These are phyloP conservation scores for Sinodicranocentrus sp. DNA, from an alignment of 2,888 invertebrate species.

Conservation along the genomic window DNA sequence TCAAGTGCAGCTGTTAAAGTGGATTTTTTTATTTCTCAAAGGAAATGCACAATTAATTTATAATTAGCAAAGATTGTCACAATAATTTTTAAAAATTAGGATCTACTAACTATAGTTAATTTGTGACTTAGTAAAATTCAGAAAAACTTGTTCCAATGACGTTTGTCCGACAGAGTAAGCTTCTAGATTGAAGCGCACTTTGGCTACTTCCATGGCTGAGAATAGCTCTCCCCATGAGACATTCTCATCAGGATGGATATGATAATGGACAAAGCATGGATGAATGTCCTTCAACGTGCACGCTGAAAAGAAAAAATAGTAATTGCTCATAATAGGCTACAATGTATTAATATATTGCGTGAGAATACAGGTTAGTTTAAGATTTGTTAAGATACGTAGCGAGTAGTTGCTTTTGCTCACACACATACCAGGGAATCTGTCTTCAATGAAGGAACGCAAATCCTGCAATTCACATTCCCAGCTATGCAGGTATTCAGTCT, in stretches of 20 bases:
- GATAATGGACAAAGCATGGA: slow-evolving; percentile 79
- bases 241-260: slow-evolving; percentile 77
- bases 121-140: slow-evolving; percentile 78
- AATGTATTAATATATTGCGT: too few relatives aligned
- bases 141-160: slow-evolving; percentile 80
- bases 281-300: slow-evolving; percentile 75
- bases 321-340: too few relatives aligned
- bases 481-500: slow-evolving; percentile 29
- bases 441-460: slow-evolving; percentile 73
- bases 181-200: slow-evolving; percentile 82
- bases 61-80: too few relatives aligned
- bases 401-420: too few relatives aligned
- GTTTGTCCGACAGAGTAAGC: slow-evolving; percentile 87
- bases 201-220: slow-evolving; percentile 79
- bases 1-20: too few relatives aligned
- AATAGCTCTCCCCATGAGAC: slow-evolving; percentile 86
- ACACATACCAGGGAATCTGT: slow-evolving; percentile 71
- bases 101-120: slow-evolving; percentile 47
- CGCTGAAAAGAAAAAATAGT: slow-evolving; percentile 60
- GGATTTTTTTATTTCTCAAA: too few relatives aligned
- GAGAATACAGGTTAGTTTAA: too few relatives aligned
- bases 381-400: too few relatives aligned
- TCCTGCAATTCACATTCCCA: slow-evolving; percentile 75
- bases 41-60: too few relatives aligned
- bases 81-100: too few relatives aligned